phyloP scores from a whole-genome alignment of 1,140 invertebrate genomes.

The Mactra quadrangularis region DNA sequence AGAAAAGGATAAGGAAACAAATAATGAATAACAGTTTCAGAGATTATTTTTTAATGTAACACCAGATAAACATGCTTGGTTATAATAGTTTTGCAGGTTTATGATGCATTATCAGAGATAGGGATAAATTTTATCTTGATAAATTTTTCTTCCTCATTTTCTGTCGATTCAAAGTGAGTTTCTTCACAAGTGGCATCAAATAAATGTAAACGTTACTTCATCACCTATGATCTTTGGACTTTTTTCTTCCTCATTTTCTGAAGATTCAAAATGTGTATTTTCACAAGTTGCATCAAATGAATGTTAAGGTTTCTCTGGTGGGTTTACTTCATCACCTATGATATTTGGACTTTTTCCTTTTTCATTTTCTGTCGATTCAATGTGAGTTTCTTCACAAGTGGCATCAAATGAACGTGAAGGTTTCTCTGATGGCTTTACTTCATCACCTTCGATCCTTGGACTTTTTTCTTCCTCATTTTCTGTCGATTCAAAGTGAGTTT shows the following conservation, averaged over 20 bases:
- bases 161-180: constrained; percentile 9
- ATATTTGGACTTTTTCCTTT: constrained; percentile 10
- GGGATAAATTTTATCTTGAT: too few relatives aligned
- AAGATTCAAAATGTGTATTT: constrained; percentile 7
- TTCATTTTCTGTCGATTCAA: constrained; percentile 12
- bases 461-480: constrained; percentile 15
- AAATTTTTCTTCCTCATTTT: constrained; percentile 12
- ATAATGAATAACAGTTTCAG: too few relatives aligned
- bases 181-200: constrained; percentile 12
- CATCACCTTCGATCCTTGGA: constrained; percentile 11
- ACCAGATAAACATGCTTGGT: too few relatives aligned
- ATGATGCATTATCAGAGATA: too few relatives aligned
- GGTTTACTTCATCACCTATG: constrained; percentile 15
- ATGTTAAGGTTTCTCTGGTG: constrained; percentile 10
- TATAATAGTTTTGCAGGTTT: too few relatives aligned
- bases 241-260: constrained; percentile 19
- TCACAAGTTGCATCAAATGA: constrained; percentile 6
- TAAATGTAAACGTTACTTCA: constrained; percentile 10
- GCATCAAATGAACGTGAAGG: constrained; percentile 11
- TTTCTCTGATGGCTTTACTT: constrained; percentile 9
- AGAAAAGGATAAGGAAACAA: too few relatives aligned
- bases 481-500: constrained; percentile 5
- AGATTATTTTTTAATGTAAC: too few relatives aligned
- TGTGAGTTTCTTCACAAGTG: constrained; percentile 15
- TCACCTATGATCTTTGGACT: constrained; percentile 9